Percentiles rank a stretch among this genome's conserved stretches.
Evolutionary conservation across 2,888 invertebrate species (phyloP).

Genomic region (Unio pictorum): DNA sequence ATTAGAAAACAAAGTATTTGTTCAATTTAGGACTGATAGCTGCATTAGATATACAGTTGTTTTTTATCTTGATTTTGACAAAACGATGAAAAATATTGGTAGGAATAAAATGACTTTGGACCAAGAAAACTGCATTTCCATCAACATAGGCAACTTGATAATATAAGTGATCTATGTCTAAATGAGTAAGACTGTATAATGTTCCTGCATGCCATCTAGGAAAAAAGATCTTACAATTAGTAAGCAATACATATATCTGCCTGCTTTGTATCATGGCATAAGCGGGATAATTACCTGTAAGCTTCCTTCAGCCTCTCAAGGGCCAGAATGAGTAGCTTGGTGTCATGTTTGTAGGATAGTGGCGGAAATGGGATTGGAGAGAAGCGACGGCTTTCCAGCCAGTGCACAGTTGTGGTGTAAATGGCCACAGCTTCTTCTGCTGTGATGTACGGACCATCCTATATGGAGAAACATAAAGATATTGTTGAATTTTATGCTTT

Average conservation of each 20-base stretch:
- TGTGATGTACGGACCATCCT: constrained; percentile 99
- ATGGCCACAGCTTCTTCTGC: constrained; percentile 99
- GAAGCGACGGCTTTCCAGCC: constrained; percentile 98
- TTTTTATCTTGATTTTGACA: no score
- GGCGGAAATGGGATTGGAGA: constrained; percentile 99
- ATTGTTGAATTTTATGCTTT: not conserved
- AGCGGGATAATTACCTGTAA: constrained; percentile 76
- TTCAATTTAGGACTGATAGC: no score
- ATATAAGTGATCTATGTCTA: no score
- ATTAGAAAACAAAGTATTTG: no score
- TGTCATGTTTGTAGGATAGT: constrained; percentile 99
- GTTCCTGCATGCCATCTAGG: no score
- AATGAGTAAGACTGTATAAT: no score
- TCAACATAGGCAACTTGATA: no score
- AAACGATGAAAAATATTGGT: no score
- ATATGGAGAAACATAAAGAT: constrained; percentile 6
- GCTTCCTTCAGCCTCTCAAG: constrained; percentile 97
- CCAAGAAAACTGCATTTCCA: no score
- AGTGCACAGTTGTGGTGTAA: constrained; percentile 99
- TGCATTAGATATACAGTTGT: no score
- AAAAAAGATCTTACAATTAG: not conserved
- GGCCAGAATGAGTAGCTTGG: constrained; percentile 96
- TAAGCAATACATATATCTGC: not conserved
- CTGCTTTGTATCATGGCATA: not conserved
- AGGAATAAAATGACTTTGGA: no score